phyloP scores from a whole-genome alignment of 2,888 invertebrate genomes.

The Acrocyrtus sp. region DNA sequence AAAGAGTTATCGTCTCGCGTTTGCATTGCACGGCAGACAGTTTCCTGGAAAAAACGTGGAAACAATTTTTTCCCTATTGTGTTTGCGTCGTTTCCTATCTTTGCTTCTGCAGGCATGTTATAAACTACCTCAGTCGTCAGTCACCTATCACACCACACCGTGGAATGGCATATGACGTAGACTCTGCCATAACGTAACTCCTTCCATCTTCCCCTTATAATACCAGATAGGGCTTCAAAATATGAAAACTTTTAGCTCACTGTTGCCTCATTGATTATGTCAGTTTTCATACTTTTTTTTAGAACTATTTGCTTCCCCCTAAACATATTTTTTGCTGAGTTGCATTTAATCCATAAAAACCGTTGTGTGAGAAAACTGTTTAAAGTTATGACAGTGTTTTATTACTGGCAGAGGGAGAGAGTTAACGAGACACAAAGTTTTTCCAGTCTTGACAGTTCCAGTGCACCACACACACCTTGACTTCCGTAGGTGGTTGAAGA shows the following conservation, averaged over 20 bases:
- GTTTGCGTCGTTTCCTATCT: slow-evolving; percentile 26
- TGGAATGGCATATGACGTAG: too few relatives aligned
- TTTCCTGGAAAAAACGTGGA: not conserved
- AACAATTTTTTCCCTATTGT: slow-evolving; percentile 1
- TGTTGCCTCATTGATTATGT: too few relatives aligned
- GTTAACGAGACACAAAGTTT: slow-evolving; percentile 38
- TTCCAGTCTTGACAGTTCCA: not conserved
- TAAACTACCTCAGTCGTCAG: slow-evolving; percentile 27
- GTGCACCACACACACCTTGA: not conserved
- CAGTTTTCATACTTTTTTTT: too few relatives aligned
- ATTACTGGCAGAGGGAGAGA: slow-evolving; percentile 21
- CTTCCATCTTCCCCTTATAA: not conserved
- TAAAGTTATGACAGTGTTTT: slow-evolving; percentile 49
- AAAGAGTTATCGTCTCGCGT: slow-evolving; percentile 18
- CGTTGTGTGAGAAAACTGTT: slow-evolving; percentile 23
- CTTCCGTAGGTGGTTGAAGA: not conserved
- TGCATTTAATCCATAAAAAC: slow-evolving; percentile 36
- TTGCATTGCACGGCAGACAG: slow-evolving; percentile 11
- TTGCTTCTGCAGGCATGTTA: slow-evolving; percentile 2
- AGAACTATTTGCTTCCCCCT: too few relatives aligned
- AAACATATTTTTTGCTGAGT: slow-evolving; percentile 38
- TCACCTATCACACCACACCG: not conserved
- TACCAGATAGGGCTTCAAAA: not conserved
- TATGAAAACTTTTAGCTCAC: too few relatives aligned
- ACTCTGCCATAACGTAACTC: too few relatives aligned